Percentiles rank a stretch among this genome's conserved stretches.
Evolutionary conservation across 2,113 vertebrate species (phyloP).

Genomic region (Macquaria ambigua): DNA sequence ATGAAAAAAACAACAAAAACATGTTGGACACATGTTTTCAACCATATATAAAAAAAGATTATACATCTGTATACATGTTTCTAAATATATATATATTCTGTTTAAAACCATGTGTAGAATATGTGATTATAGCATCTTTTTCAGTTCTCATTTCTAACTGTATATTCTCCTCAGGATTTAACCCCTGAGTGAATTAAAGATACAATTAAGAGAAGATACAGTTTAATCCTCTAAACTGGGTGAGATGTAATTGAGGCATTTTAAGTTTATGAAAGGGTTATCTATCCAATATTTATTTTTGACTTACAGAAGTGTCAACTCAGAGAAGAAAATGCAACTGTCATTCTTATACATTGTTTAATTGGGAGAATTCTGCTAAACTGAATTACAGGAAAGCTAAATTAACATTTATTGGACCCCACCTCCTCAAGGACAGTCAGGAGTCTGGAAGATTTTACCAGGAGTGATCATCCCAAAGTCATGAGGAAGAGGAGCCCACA

Average conservation of each 20-base stretch:
- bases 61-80: no score
- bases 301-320: not conserved
- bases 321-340: not conserved
- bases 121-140: no score
- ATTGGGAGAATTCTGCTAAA: not conserved
- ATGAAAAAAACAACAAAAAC: no score
- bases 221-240: fast-evolving
- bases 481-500: not conserved
- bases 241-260: not conserved
- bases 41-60: no score
- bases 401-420: not conserved
- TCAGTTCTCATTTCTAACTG: no score
- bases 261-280: not conserved
- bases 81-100: no score
- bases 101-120: no score
- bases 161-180: not conserved
- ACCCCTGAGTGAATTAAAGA: not conserved
- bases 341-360: not conserved
- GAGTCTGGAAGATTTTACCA: conserved; percentile 7
- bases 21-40: no score
- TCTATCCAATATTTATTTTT: not conserved
- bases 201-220: no score
- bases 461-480: not conserved
- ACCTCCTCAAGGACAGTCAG: not conserved
- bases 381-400: not conserved